These are phyloP conservation scores for Gorsachius magnificus DNA, from an alignment of 2,797 vertebrate species.

Conservation along the genomic window DNA sequence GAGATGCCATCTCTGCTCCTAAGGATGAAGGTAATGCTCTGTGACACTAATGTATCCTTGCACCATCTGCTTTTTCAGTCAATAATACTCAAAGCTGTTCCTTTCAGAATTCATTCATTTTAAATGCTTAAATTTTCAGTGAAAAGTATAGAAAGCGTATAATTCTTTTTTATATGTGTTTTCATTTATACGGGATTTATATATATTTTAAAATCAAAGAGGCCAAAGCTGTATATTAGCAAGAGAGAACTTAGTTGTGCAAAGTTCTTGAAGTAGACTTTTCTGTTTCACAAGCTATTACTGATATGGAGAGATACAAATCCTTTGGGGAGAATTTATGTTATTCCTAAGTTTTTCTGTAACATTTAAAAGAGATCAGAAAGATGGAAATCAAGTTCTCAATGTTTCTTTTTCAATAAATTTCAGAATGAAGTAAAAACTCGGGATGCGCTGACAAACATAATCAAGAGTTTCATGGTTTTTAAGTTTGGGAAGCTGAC, in stretches of 20 bases:
- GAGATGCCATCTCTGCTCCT: slow-evolving; percentile 20
- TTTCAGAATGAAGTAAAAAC: slow-evolving; percentile 37
- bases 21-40: slow-evolving; percentile 57
- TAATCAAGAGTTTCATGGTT: slow-evolving; percentile 23
- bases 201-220: slow-evolving; percentile 14
- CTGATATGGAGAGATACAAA: neutral
- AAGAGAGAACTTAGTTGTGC: neutral
- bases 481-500: slow-evolving; percentile 29
- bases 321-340: neutral
- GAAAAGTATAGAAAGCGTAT: neutral
- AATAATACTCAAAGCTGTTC: slow-evolving; percentile 56
- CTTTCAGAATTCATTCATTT: slow-evolving; percentile 53
- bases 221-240: neutral
- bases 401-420: slow-evolving; percentile 27
- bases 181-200: neutral
- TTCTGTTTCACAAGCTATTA: neutral
- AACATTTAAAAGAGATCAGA: neutral
- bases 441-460: slow-evolving; percentile 53
- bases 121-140: slow-evolving; percentile 24
- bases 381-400: neutral
- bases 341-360: neutral
- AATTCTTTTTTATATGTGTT: neutral
- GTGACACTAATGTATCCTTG: slow-evolving; percentile 64
- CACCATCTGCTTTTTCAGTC: slow-evolving; percentile 69
- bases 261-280: neutral